Conservation (phyloP, 1,140 invertebrate genomes). For the Hydropsyche tenuis region DNA sequence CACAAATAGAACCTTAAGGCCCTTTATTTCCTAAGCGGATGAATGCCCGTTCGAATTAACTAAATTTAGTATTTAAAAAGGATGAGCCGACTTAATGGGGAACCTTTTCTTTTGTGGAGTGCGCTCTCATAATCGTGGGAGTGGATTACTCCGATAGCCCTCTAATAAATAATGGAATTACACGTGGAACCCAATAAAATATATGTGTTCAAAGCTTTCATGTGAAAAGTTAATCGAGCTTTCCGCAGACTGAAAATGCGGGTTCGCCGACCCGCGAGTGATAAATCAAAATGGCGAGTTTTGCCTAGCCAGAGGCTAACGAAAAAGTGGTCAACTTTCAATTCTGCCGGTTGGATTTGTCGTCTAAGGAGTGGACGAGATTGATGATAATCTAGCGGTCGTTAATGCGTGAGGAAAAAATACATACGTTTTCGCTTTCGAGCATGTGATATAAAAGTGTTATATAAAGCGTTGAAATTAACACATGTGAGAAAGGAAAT, state of each 20-base stretch:
- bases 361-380: background rate
- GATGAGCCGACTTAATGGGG: background rate
- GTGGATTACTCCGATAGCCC: constrained; percentile 10
- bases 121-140: constrained; percentile 5
- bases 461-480: too few relatives aligned
- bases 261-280: background rate
- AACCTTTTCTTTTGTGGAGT: background rate
- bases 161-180: background rate
- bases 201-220: too few relatives aligned
- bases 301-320: background rate
- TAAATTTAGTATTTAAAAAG: constrained; percentile 18
- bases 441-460: background rate
- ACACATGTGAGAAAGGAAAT: too few relatives aligned
- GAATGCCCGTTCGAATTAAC: background rate
- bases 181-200: background rate
- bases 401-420: background rate
- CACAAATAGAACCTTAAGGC: background rate
- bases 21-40: background rate
- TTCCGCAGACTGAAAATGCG: too few relatives aligned
- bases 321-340: constrained; percentile 4
- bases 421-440: constrained; percentile 1
- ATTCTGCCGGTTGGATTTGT: constrained; percentile 7
- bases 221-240: too few relatives aligned
- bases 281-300: background rate
- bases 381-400: background rate